Base-by-base conservation (phyloP, 2,797 vertebrate genomes). In the Graptemys geographica region DNA sequence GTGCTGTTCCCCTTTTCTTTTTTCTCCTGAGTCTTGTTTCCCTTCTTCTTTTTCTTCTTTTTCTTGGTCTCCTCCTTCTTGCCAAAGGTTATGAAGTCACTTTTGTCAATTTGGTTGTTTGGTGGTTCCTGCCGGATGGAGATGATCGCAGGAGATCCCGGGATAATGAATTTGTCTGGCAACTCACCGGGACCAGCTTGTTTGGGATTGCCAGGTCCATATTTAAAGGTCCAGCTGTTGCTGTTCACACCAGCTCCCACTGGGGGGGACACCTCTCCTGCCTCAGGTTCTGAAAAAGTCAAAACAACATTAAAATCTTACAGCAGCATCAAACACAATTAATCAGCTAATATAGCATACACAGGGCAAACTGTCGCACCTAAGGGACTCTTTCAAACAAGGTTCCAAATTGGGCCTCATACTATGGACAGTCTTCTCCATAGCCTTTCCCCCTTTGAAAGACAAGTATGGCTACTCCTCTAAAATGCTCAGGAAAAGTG, bases 31-130 rank as follows among this genome's bases (percentile, higher is more conserved):
- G 98, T 97, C 98, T 99, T 99, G 99, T 99, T 98, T 84, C 99
- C 99, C 98, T 99, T 99, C 99, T 99, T 99, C 99, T 99, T 99
- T 98, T 99, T 99, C 98, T 99, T 99, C 98, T 99, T 99, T 98
- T 99, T 99, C 99, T 99, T 99, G 97, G 99, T 99, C 97, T 99
- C 99, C 96, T 99, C 99, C 95, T 99, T 99, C 98, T 99, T 99
- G 95, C 99, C 99, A 96, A 99, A 99, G 96, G 99, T 99, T 98
- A 99, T 99, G 98, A 99, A 99, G 98, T 99, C 99, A 95, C 99
- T 99, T 99, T 99, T 99, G 98, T 99, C 99, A 95, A 98, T 99
- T 98, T 99, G 99, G 95, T 98, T 99, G 97, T 98, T 98, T 93
- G 99, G 98, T 97, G 99, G 99, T 98, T 99, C 99, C 98, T 99